These are phyloP conservation scores for Papilio polyxenes DNA, from an alignment of 1,140 invertebrate genomes.

Conservation along the genomic window DNA sequence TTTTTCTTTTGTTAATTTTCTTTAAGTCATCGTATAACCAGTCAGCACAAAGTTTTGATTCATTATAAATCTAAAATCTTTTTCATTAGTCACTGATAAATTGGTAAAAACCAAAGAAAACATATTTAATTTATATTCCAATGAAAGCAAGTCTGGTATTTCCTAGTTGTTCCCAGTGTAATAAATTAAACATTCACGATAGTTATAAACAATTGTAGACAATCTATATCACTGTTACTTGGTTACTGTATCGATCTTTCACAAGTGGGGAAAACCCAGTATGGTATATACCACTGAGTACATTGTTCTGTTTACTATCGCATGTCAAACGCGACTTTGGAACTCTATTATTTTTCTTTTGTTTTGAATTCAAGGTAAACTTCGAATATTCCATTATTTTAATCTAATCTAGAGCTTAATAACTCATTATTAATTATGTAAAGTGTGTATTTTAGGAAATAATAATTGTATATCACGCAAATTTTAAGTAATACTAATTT, in stretches of 20 bases:
- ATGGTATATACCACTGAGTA: not conserved
- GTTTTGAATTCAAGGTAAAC: not conserved
- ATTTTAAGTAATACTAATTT: not conserved
- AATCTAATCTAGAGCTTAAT: not conserved
- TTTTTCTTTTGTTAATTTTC: too few species aligned
- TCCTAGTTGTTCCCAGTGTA: not conserved
- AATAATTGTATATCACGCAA: not conserved
- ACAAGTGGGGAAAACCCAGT: not conserved
- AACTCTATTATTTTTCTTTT: not conserved
- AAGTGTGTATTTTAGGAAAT: not conserved
- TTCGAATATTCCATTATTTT: not conserved
- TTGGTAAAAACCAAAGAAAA: too few species aligned
- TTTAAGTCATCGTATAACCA: too few species aligned
- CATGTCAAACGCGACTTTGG: not conserved
- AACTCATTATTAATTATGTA: not conserved
- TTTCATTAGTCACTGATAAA: too few species aligned
- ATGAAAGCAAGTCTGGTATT: not conserved
- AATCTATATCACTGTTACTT: not conserved
- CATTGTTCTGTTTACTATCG: not conserved
- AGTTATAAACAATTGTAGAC: not conserved
- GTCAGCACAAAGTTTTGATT: too few species aligned
- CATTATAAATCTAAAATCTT: too few species aligned
- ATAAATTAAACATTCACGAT: not conserved
- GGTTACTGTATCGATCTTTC: slow-evolving; percentile 3
- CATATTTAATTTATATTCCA: not conserved